Evolutionary conservation across 2,888 invertebrate genomes (phyloP), one percentile per base, ranked within the genome.

Genomic region (Vesta saturnalis): DNA sequence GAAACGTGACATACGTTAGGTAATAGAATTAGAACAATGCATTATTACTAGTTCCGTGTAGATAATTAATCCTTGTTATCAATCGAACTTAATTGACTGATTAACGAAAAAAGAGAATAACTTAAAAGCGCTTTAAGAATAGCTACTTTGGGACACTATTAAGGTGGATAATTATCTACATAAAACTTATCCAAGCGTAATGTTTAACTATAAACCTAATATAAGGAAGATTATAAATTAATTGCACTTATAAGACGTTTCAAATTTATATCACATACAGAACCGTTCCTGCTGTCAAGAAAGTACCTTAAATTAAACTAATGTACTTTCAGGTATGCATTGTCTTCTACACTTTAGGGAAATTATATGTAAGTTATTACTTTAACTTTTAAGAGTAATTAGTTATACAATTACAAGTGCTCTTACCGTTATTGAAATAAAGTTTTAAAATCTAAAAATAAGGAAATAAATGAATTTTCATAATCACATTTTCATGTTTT

Each of bases 21-120:
- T 39, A 39, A 39, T 39, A 39, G 39, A 49, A 18, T 49, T 49
- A 18, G 47, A n/a, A 49, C 15, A 49, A 49, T 18, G 18, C 47
- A 8, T 49, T 49, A 49, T 18, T 49, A 49, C 15, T 15, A 15
- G 1, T 16, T n/a, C 39, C 8, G 12, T n/a, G 12, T 39, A 10
- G 39, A 39, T 39, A 39, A 39, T n/a, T n/a, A n/a, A 39, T 39
- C 39, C n/a, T n/a, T 39, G 12, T 8, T n/a, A 1, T 39, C 39
- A 39, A 39, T 39, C n/a, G 39, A n/a, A n/a, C n/a, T n/a, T n/a
- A n/a, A n/a, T n/a, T n/a, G n/a, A n/a, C n/a, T n/a, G n/a, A n/a
- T n/a, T n/a, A n/a, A n/a, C n/a, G n/a, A n/a, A n/a, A n/a, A n/a
- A n/a, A n/a, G n/a, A n/a, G n/a, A n/a, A n/a, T n/a, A n/a, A n/a